Evolutionary conservation across 2,797 vertebrate genomes (phyloP), one percentile per base, ranked within the genome.

Genomic region (Bovichtus variegatus): DNA sequence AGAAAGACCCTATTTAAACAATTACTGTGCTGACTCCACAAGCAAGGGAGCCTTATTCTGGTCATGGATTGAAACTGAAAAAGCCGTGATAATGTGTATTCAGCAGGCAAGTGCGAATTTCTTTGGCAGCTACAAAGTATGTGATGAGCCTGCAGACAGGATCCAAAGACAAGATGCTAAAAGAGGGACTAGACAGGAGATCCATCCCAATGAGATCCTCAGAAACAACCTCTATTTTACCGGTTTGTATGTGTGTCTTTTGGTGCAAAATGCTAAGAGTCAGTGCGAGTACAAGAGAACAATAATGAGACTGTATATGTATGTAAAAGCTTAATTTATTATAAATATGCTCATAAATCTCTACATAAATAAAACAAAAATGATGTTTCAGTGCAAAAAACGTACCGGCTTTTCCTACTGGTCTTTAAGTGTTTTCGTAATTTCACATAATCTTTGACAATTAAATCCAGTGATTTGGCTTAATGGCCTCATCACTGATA

Each of bases 101-200:
- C 53, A 55, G 63, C 67, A 50, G 66, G 36, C 29, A 58, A 54
- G 43, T 59, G 58, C 41, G 69, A 53, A 59, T 19, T 51, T 80
- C 40, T 67, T 65, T 41, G 67, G 73, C 60, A 71, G 59, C 47
- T 71, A 9, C 44, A 49, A 62, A 5, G 55, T 61, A 60, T 81
- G 69, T 76, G 82, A 85, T 69, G 64, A 78, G 74, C 76, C 57
- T 85, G 77, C 62, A 68, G 79, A 81, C 29, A 73, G 54, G 67
- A 71, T 64, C 44, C 66, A 59, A 62, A 50, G 53, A 50, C 54
- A 59, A 36, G 21, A n/a, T n/a, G 21, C 40, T 69, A 66, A 69
- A 55, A 49, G 21, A 55, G 9, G 5, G 23, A 44, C 5, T 1
- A 63, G 34, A 59, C 25, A 71, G 51, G 19, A 41, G 59, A 63